Percentiles rank a stretch among this genome's conserved stretches.
Conservation (phyloP, 2,797 vertebrate species). For the Tokudaia tokunoshimensis region DNA sequence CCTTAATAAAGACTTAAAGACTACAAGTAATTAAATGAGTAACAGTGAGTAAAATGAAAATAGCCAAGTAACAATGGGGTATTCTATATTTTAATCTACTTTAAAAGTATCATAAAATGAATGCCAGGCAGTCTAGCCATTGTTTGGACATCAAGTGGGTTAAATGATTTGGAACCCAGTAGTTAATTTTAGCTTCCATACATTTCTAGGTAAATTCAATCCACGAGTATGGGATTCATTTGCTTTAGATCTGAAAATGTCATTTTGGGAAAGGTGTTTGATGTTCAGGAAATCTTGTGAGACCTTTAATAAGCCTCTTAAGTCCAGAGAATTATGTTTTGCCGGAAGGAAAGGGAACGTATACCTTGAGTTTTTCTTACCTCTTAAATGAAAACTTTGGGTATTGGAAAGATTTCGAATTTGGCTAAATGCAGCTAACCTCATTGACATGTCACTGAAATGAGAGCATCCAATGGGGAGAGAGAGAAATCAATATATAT, state of each 20-base stretch:
- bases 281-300: slow-evolving; percentile 80
- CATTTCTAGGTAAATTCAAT: slow-evolving; percentile 76
- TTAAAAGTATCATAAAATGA: slow-evolving; percentile 21
- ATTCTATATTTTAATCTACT: not conserved
- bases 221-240: slow-evolving; percentile 65
- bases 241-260: slow-evolving; percentile 80
- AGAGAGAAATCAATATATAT: slow-evolving; percentile 19
- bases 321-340: slow-evolving; percentile 75
- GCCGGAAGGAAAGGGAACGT: slow-evolving; percentile 60
- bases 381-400: slow-evolving; percentile 64
- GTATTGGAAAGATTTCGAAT: slow-evolving; percentile 51
- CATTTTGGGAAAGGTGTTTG: slow-evolving; percentile 79
- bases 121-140: not conserved
- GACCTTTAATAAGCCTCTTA: slow-evolving; percentile 82
- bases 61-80: not conserved
- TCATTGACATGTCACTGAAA: slow-evolving; percentile 18
- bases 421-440: slow-evolving; percentile 1
- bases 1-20: not conserved
- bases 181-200: slow-evolving; percentile 70
- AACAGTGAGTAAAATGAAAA: not conserved
- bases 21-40: not conserved
- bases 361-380: slow-evolving; percentile 60
- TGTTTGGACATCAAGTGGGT: slow-evolving; percentile 52
- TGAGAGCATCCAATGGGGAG: slow-evolving; percentile 36
- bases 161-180: slow-evolving; percentile 60